These are phyloP conservation scores for Oreochromis tanganicae DNA, from an alignment of 2,113 vertebrate genomes.

Conservation along the genomic window DNA sequence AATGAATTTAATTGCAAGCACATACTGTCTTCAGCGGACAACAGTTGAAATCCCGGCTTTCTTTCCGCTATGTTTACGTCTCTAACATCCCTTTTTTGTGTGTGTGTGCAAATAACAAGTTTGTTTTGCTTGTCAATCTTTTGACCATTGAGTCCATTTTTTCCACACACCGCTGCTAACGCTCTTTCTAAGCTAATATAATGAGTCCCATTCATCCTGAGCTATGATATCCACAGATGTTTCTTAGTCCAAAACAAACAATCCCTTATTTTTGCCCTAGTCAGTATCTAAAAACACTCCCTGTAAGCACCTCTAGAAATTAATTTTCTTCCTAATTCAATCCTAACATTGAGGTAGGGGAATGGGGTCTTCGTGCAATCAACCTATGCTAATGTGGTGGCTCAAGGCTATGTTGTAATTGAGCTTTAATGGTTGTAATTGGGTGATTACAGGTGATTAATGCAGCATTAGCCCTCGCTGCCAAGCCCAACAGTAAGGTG, in stretches of 20 bases:
- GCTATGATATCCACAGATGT: slow-evolving; percentile 28
- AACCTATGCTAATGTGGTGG: slow-evolving; percentile 44
- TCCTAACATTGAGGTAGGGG: background rate
- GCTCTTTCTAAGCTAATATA: slow-evolving; percentile 48
- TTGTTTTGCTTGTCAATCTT: background rate
- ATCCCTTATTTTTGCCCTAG: slow-evolving; percentile 32
- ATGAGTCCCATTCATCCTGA: slow-evolving; percentile 51
- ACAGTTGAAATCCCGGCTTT: background rate
- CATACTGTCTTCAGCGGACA: background rate
- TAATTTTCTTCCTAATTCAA: slow-evolving; percentile 36
- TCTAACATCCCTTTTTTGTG: fast-evolving
- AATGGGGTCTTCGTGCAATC: slow-evolving; percentile 23
- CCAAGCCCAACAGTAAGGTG: slow-evolving; percentile 97
- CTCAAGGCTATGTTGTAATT: slow-evolving; percentile 43
- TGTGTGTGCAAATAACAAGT: fast-evolving
- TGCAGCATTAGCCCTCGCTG: slow-evolving; percentile 93
- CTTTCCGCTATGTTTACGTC: background rate
- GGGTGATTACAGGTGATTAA: slow-evolving; percentile 92
- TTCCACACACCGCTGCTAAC: background rate
- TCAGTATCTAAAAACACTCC: slow-evolving; percentile 27
- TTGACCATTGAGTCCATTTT: background rate
- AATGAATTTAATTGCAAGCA: background rate
- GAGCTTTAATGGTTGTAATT: slow-evolving; percentile 59
- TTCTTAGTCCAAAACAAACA: slow-evolving; percentile 7
- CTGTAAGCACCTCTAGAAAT: slow-evolving; percentile 34